phyloP scores from a whole-genome alignment of 2,797 vertebrate genomes.

The Eulemur coronatus region DNA sequence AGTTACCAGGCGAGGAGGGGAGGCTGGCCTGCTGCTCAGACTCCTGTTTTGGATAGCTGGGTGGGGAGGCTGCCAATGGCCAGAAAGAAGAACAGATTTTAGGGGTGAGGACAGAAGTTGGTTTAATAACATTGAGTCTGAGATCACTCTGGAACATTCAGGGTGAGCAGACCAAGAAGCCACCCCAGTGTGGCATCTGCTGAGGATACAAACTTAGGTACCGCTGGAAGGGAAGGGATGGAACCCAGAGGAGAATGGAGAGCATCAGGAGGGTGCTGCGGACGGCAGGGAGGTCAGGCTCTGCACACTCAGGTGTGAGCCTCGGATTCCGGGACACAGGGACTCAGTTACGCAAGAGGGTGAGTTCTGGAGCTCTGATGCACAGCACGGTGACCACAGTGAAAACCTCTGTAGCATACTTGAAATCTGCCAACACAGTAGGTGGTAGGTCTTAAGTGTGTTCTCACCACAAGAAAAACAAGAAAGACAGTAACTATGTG shows the following conservation, averaged over 20 bases:
- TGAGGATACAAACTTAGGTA: not conserved
- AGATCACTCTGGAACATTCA: not conserved
- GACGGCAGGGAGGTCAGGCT: rapidly evolving
- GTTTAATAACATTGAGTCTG: not conserved
- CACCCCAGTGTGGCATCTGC: rapidly evolving
- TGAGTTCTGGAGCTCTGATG: not conserved
- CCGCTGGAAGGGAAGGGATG: not conserved
- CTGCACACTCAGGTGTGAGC: not conserved
- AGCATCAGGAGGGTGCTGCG: rapidly evolving
- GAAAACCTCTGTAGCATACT: too few species aligned
- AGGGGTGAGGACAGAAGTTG: not conserved
- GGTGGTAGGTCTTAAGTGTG: not conserved
- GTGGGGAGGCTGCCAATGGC: not conserved
- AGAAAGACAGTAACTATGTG: not conserved
- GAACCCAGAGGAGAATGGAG: not conserved
- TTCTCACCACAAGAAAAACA: not conserved
- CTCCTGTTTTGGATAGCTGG: not conserved
- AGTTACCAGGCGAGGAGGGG: not conserved
- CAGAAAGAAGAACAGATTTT: not conserved
- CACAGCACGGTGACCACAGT: rapidly evolving
- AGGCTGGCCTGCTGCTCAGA: not conserved
- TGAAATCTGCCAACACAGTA: too few species aligned
- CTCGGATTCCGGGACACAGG: too few species aligned
- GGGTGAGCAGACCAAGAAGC: not conserved
- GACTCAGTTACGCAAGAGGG: not conserved